Percentiles rank a stretch among this genome's conserved stretches.
These are phyloP conservation scores for Myodes glareolus DNA, from an alignment of 2,113 vertebrate genomes.

Conservation along the genomic window DNA sequence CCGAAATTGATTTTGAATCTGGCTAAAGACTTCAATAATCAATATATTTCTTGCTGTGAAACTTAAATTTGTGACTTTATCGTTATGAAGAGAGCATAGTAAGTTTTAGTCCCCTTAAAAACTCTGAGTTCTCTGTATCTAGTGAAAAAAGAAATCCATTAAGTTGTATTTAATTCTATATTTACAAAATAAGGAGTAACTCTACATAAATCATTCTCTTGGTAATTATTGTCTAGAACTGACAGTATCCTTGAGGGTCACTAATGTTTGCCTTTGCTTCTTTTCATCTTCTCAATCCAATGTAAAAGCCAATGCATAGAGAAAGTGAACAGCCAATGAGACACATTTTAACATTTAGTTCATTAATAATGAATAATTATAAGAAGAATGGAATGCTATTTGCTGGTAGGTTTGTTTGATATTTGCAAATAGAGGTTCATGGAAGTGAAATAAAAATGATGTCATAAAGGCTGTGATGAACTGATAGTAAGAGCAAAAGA, in stretches of 20 bases:
- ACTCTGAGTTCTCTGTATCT: neutral
- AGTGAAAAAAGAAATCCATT: neutral
- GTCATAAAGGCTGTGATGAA: neutral
- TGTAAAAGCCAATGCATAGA: neutral
- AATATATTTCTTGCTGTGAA: neutral
- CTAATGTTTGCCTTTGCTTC: neutral
- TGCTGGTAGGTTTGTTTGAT: neutral
- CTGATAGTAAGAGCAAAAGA: neutral
- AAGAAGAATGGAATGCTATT: neutral
- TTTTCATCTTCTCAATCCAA: neutral
- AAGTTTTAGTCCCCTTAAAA: neutral
- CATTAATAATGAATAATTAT: conserved; percentile 5
- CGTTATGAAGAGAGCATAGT: neutral
- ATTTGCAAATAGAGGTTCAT: neutral
- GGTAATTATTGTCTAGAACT: neutral
- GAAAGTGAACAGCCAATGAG: neutral
- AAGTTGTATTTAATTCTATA: neutral
- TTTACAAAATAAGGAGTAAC: neutral
- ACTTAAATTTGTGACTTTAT: neutral
- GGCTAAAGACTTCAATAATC: neutral
- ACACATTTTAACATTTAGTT: neutral
- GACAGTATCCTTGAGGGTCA: neutral
- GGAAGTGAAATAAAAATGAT: neutral
- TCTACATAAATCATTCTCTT: neutral
- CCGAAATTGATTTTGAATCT: neutral